Evolutionary conservation across 2,113 vertebrate species (phyloP).

Genomic region (Centropus bengalensis): DNA sequence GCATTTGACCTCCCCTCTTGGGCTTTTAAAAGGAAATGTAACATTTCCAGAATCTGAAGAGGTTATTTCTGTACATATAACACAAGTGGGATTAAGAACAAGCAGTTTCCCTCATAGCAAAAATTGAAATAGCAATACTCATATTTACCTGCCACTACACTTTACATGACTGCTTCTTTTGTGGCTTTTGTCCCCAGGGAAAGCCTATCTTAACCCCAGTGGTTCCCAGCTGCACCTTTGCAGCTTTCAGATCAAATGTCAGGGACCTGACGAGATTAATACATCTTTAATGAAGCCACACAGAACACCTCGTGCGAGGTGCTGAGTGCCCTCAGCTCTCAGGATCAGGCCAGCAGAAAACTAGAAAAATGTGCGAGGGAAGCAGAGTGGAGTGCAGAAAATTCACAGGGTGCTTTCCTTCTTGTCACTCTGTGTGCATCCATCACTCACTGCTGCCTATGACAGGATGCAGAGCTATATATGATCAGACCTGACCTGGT

Average conservation of each 20-base stretch:
- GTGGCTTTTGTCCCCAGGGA: background rate
- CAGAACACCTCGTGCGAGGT: background rate
- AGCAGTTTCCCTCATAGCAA: conserved; percentile 7
- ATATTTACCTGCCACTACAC: background rate
- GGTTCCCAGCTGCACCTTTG: background rate
- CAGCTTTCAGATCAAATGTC: background rate
- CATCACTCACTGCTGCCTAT: background rate
- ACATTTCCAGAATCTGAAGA: conserved; percentile 56
- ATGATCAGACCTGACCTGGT: background rate
- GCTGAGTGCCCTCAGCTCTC: background rate
- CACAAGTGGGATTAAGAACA: conserved; percentile 12
- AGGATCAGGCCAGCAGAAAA: background rate
- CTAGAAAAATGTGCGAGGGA: background rate
- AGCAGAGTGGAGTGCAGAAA: background rate
- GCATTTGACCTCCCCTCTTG: background rate
- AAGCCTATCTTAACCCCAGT: background rate
- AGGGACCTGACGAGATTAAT: background rate
- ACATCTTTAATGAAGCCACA: background rate
- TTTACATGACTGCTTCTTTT: background rate
- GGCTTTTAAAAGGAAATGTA: conserved; percentile 56
- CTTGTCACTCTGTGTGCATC: background rate
- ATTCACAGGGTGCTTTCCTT: background rate
- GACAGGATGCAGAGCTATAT: background rate
- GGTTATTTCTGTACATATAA: conserved; percentile 15
- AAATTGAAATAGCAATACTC: background rate